Conservation (phyloP, 92 coral and sea anemone genomes). For the Blastomussa wellsi region DNA sequence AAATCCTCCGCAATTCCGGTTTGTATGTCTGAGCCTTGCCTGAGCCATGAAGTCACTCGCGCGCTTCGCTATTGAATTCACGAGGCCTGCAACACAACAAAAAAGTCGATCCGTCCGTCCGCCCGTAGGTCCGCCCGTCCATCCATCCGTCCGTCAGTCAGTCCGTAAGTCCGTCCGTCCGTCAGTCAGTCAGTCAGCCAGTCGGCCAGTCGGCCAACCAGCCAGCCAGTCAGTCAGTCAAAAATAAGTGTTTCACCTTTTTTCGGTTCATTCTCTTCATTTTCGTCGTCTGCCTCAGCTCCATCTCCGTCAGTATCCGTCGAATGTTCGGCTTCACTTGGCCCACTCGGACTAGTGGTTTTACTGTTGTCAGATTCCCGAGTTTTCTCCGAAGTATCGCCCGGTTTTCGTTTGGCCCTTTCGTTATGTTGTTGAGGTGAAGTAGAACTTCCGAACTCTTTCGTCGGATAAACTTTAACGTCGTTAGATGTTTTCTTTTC, state of each 20-base stretch:
- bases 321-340: slow-evolving; percentile 38
- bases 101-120: no score
- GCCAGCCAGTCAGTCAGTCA: no score
- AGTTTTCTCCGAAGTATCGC: slow-evolving; percentile 15
- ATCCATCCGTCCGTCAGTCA: no score
- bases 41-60: no score
- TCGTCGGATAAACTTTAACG: not conserved
- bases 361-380: slow-evolving; percentile 31
- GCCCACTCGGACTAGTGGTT: slow-evolving; percentile 29
- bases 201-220: no score
- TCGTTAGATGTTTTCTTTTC: slow-evolving; percentile 5
- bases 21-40: no score
- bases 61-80: not conserved
- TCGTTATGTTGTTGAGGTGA: slow-evolving; percentile 13
- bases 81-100: not conserved
- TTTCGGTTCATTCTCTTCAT: slow-evolving; percentile 43
- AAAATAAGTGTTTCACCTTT: slow-evolving; percentile 14
- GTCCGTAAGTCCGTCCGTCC: no score
- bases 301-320: slow-evolving; percentile 46
- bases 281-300: slow-evolving; percentile 58
- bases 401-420: slow-evolving; percentile 5
- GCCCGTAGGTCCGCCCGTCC: no score
- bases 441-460: slow-evolving; percentile 2
- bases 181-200: no score
- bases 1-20: no score